A percentile compares a stretch with the other conserved stretches of the same genome.
These are phyloP conservation scores for Acleris sparsana DNA, from an alignment of 2,888 invertebrate genomes.

Conservation along the genomic window DNA sequence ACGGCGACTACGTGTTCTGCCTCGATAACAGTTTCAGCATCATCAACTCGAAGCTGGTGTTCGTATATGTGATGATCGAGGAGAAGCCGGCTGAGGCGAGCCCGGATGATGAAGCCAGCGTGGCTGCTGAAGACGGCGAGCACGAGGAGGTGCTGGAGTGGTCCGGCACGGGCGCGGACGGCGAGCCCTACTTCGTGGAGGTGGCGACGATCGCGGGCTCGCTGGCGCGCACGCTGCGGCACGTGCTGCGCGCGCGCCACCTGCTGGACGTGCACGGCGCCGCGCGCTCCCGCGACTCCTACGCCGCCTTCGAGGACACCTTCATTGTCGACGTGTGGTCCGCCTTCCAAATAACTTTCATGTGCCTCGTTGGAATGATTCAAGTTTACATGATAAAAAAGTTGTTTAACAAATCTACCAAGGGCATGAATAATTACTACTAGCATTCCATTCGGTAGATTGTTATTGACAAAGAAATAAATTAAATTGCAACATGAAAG, in stretches of 20 bases:
- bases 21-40: slow-evolving; percentile 93
- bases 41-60: slow-evolving; percentile 91
- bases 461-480: neutral
- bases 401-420: slow-evolving; percentile 54
- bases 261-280: slow-evolving; percentile 87
- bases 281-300: slow-evolving; percentile 91
- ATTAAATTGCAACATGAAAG: neutral
- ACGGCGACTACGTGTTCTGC: slow-evolving; percentile 92
- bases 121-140: slow-evolving; percentile 50
- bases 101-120: slow-evolving; percentile 50
- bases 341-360: slow-evolving; percentile 87
- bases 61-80: slow-evolving; percentile 89
- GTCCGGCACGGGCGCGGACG: slow-evolving; percentile 57
- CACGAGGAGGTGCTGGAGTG: slow-evolving; percentile 66
- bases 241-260: slow-evolving; percentile 85
- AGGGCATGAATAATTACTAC: slow-evolving; percentile 12
- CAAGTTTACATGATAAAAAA: slow-evolving; percentile 91
- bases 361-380: slow-evolving; percentile 88
- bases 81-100: slow-evolving; percentile 72
- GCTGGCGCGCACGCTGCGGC: slow-evolving; percentile 85
- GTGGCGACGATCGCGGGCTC: slow-evolving; percentile 85
- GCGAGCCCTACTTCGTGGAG: slow-evolving; percentile 60
- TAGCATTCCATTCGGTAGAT: slow-evolving; percentile 1
- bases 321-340: slow-evolving; percentile 93
- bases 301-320: slow-evolving; percentile 90